These are phyloP conservation scores for Sarcophaga subvicina DNA, from an alignment of 2,888 invertebrate species.

Conservation along the genomic window DNA sequence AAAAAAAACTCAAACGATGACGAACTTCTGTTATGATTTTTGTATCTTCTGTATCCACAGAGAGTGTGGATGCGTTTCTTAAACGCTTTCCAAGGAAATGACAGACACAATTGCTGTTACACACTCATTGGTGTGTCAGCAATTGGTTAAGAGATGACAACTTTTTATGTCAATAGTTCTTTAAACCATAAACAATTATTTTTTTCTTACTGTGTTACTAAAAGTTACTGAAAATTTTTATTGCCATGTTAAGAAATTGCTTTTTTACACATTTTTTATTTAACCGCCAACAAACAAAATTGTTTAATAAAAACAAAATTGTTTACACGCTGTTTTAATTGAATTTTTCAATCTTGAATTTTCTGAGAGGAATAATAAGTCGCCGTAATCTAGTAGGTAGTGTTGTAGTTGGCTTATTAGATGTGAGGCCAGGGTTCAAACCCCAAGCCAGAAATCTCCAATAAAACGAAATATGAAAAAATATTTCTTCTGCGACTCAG, in stretches of 20 bases:
- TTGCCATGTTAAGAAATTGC: neutral
- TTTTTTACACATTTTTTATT: constrained; percentile 18
- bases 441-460: too few species aligned
- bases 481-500: too few species aligned
- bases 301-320: constrained; percentile 2
- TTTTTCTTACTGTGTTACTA: neutral
- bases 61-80: neutral
- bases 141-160: neutral
- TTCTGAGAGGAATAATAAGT: too few species aligned
- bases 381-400: too few species aligned
- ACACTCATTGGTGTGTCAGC: neutral
- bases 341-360: neutral
- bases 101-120: neutral
- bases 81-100: constrained; percentile 3
- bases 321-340: constrained; percentile 10
- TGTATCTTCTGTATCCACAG: neutral
- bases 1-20: neutral
- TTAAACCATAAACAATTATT: neutral
- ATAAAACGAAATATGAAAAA: too few species aligned
- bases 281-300: neutral
- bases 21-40: neutral
- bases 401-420: too few species aligned
- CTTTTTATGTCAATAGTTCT: neutral
- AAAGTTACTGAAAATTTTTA: neutral
- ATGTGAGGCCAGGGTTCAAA: too few species aligned